These are phyloP conservation scores for Liolophura sinensis DNA, from an alignment of 1,140 invertebrate species.

Conservation along the genomic window DNA sequence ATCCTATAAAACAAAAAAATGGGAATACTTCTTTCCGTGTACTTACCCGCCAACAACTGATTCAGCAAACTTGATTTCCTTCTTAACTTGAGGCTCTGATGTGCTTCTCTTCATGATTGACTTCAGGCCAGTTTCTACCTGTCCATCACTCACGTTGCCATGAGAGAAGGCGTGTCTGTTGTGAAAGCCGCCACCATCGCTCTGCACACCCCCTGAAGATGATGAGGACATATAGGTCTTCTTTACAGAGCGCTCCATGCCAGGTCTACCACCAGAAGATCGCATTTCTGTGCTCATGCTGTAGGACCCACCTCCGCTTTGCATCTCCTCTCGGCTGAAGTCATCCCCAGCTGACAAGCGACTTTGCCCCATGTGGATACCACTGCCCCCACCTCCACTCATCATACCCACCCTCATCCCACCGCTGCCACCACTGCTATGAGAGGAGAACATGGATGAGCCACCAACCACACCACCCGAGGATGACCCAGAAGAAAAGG, in stretches of 20 bases:
- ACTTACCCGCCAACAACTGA: constrained; percentile 53
- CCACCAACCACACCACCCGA: not conserved
- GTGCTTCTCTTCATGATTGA: constrained; percentile 50
- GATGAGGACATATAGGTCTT: constrained; percentile 1
- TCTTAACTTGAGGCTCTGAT: constrained; percentile 30
- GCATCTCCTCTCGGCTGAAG: too few species aligned
- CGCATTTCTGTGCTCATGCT: not conserved
- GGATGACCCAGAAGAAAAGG: too few species aligned
- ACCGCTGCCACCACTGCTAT: constrained; percentile 3
- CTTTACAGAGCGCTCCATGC: not conserved
- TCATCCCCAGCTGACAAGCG: not conserved
- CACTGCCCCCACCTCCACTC: not conserved
- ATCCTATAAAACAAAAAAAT: too few species aligned
- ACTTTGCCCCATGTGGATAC: not conserved
- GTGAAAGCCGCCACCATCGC: constrained; percentile 4
- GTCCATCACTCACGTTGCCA: constrained; percentile 9
- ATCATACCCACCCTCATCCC: not conserved
- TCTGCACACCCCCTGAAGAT: not conserved
- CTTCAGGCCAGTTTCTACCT: constrained; percentile 30
- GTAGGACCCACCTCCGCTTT: not conserved
- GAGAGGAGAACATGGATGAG: not conserved
- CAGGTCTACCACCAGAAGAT: not conserved
- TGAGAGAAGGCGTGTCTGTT: constrained; percentile 5
- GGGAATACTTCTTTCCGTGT: constrained; percentile 1
- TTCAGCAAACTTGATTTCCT: constrained; percentile 50